Conservation (phyloP, 2,113 vertebrate species). For the Grammomys surdaster region DNA sequence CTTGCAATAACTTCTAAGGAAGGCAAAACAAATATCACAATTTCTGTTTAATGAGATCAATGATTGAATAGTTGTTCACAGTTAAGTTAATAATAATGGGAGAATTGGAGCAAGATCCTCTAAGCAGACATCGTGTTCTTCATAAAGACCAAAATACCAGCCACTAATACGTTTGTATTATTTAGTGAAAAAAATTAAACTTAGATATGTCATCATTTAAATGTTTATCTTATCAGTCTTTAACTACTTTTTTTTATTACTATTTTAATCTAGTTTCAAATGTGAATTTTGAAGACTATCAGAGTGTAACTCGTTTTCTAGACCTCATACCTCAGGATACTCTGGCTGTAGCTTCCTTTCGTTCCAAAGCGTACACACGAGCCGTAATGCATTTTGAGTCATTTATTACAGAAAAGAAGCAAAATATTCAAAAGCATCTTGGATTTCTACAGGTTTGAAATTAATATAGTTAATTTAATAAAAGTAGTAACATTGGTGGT, state of each 20-base stretch:
- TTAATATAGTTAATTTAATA: slow-evolving; percentile 58
- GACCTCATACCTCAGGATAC: slow-evolving; percentile 97
- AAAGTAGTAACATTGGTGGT: slow-evolving; percentile 5
- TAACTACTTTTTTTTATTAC: slow-evolving; percentile 3
- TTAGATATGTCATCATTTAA: slow-evolving; percentile 13
- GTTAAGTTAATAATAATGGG: background rate
- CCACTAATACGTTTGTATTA: slow-evolving; percentile 1
- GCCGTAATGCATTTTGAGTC: slow-evolving; percentile 99
- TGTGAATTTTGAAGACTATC: slow-evolving; percentile 91
- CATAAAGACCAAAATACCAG: slow-evolving; percentile 37
- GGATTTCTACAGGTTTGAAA: slow-evolving; percentile 95
- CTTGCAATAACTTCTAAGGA: slow-evolving; percentile 32
- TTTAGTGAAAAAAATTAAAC: slow-evolving; percentile 41
- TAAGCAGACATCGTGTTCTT: slow-evolving; percentile 28
- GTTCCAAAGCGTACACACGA: slow-evolving; percentile 97
- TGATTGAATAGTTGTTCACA: slow-evolving; percentile 17
- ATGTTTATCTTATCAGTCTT: background rate
- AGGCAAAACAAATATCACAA: background rate
- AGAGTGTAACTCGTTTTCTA: slow-evolving; percentile 94
- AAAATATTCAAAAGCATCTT: slow-evolving; percentile 97
- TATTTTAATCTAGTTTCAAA: slow-evolving; percentile 79
- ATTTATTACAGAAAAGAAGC: slow-evolving; percentile 96
- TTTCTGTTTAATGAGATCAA: slow-evolving; percentile 41
- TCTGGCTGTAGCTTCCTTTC: slow-evolving; percentile 95
- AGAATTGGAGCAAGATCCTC: background rate